A percentile compares a stretch with the other conserved stretches of the same genome.
Evolutionary conservation across 2,797 vertebrate genomes (phyloP).

Genomic region (Scolopax rusticola): DNA sequence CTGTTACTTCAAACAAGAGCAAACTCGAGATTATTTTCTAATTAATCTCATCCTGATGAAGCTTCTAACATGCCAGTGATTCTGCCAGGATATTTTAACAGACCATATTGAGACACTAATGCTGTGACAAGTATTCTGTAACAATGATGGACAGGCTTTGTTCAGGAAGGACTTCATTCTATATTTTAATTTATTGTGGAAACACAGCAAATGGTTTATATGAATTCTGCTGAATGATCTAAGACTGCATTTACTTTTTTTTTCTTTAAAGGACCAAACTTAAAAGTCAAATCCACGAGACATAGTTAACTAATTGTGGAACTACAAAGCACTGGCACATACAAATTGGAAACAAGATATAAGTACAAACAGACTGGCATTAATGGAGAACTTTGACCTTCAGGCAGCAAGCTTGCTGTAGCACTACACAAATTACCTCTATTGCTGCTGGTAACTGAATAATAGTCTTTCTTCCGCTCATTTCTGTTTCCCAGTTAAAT

Average conservation of each 20-base stretch:
- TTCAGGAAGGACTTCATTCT: not conserved
- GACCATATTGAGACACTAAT: rapidly evolving
- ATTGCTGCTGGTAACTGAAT: not conserved
- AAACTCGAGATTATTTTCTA: not conserved
- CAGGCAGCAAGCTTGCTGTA: not conserved
- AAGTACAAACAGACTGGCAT: not conserved
- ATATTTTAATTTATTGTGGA: not conserved
- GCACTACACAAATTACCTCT: not conserved
- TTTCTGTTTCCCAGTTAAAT: not conserved
- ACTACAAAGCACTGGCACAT: not conserved
- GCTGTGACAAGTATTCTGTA: not conserved
- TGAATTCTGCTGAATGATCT: not conserved
- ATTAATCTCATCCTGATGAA: not conserved
- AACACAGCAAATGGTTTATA: not conserved
- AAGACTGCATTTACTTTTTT: not conserved
- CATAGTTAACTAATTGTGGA: not conserved
- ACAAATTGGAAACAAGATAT: not conserved
- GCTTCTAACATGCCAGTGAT: not conserved
- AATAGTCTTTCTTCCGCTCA: not conserved
- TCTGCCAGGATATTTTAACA: not conserved
- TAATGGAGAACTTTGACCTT: not conserved
- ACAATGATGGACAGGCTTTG: not conserved
- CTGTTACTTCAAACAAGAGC: not conserved
- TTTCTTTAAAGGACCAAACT: not conserved
- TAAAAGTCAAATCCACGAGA: not conserved